Base-by-base conservation (phyloP, 2,797 vertebrate genomes). In the Lagorchestes hirsutus region DNA sequence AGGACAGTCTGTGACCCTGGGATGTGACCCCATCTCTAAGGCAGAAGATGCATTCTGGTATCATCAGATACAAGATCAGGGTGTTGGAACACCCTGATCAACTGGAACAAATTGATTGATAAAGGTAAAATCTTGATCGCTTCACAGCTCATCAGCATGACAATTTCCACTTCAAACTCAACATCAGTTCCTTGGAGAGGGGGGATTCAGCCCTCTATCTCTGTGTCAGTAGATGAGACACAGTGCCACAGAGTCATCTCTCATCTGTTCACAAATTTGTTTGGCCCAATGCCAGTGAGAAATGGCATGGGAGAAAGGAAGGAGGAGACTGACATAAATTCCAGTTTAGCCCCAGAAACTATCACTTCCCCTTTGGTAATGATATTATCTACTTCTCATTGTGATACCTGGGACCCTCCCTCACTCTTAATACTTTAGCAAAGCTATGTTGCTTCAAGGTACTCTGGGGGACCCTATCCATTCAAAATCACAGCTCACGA, bases 31-130 rank as follows among this genome's bases (percentile, higher is more conserved):
- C 96, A 50, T 95, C 50, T 55, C 90, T 90, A 93, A 6, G 54
- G 0, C 92, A 95, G 6, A 4, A 4, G 1, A 1, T 4, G 87
- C 97, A 9, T 97, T 57, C 1, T 98, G 98, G 97, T 98, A 97
- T 27, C 2, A 6, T 92, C 95, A 98, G 97, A 96, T 22, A 55
- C 16, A 55, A 55, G 55, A 55, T 55, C 55, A 55, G 55, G 52
- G 52, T 0, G 5, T 52, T 52, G n/a, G n/a, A n/a, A n/a, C n/a
- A n/a, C n/a, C n/a, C n/a, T n/a, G n/a, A n/a, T n/a, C n/a, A 95
- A 67, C 46, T 14, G 29, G 5, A 34, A 22, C 24, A 0, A 2
- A 3, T 28, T 56, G 52, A 92, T 3, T 57, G 24, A 5, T 18
- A 94, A 95, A 95, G 93, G 55, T 55, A 57, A 74, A 11, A 3